Conservation (phyloP, 2,797 vertebrate species). For the Phataginus tricuspis region DNA sequence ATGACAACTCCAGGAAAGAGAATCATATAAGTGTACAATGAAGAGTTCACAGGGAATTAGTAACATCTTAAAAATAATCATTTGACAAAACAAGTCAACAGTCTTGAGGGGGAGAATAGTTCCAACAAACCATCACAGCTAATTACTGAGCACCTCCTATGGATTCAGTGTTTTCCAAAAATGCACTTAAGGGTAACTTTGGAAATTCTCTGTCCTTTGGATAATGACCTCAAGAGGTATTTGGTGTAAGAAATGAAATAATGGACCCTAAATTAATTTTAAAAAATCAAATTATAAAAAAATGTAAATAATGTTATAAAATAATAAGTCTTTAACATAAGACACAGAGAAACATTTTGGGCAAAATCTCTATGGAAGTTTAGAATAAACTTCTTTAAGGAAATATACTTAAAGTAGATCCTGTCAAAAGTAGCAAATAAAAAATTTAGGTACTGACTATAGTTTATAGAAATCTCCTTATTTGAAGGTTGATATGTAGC, state of each 20-base stretch:
- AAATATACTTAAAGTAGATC: background rate
- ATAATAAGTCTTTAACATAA: background rate
- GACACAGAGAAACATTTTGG: background rate
- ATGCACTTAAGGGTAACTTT: background rate
- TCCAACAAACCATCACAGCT: background rate
- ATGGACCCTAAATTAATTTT: conserved; percentile 13
- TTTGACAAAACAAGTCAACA: conserved; percentile 18
- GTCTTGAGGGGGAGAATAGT: background rate
- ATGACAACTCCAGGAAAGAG: background rate
- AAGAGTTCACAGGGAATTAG: background rate
- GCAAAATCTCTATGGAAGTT: background rate
- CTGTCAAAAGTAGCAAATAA: conserved; percentile 49
- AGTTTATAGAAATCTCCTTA: conserved; percentile 60
- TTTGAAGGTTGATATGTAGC: conserved; percentile 75
- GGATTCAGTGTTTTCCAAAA: conserved; percentile 35
- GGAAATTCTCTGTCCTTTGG: background rate
- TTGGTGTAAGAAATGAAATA: background rate
- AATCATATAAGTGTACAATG: background rate
- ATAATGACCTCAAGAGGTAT: background rate
- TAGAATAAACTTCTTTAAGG: conserved; percentile 53
- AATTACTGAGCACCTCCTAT: background rate
- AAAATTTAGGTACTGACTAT: conserved; percentile 50
- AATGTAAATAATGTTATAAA: background rate
- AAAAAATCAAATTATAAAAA: conserved; percentile 12
- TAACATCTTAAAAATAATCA: conserved; percentile 19